Evolutionary conservation across 2,113 vertebrate genomes (phyloP).

Genomic region (Pampusana beccarii): DNA sequence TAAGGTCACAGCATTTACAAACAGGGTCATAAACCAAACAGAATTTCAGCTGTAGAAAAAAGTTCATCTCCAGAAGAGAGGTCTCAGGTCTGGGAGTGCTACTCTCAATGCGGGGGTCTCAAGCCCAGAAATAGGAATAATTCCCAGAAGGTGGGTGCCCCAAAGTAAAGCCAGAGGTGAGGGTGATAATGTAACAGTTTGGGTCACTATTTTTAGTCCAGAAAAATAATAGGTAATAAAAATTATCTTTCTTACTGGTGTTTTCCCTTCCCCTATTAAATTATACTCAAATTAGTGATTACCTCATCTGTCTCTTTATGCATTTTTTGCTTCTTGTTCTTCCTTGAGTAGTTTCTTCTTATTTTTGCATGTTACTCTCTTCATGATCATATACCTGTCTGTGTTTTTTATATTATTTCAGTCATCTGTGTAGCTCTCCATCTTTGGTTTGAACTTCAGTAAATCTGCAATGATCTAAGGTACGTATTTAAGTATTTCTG

Average conservation of each 20-base stretch:
- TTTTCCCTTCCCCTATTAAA: background rate
- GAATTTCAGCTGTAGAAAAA: background rate
- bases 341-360: background rate
- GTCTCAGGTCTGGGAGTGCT: background rate
- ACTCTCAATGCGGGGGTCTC: background rate
- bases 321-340: background rate
- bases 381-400: background rate
- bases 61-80: background rate
- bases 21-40: background rate
- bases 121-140: background rate
- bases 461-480: background rate
- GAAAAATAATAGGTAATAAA: background rate
- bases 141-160: background rate
- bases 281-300: background rate
- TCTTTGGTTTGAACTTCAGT: background rate
- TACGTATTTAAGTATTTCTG: background rate
- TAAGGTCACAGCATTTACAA: background rate
- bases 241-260: background rate
- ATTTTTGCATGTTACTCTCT: background rate
- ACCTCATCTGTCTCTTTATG: background rate
- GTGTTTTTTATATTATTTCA: background rate
- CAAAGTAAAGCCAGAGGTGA: background rate
- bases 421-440: background rate
- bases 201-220: background rate
- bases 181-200: background rate